Conservation (phyloP, 1,140 invertebrate species). For the Rhopalosiphum maidis region DNA sequence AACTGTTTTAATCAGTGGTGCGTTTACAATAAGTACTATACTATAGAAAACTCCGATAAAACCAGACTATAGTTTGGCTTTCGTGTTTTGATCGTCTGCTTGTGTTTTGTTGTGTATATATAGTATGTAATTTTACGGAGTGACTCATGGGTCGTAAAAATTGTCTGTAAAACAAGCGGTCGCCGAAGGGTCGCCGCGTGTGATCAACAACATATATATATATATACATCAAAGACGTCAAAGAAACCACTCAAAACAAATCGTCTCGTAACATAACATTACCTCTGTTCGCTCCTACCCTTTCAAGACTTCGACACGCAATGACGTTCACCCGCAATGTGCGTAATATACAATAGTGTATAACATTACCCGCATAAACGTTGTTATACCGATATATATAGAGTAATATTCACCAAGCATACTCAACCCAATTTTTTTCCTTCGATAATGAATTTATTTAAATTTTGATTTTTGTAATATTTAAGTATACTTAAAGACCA, state of each 20-base stretch:
- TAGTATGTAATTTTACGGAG: not conserved
- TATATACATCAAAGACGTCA: not conserved
- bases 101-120: not conserved
- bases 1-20: constrained; percentile 18
- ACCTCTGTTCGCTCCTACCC: not conserved
- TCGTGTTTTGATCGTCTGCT: not conserved
- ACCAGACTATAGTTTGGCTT: not conserved
- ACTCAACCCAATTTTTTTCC: not conserved
- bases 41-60: not conserved
- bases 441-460: not conserved
- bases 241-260: constrained; percentile 5
- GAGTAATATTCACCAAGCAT: not conserved
- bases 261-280: not conserved
- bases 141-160: not conserved
- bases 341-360: not conserved
- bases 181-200: not conserved
- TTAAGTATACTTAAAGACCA: not conserved
- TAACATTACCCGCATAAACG: not conserved
- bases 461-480: not conserved
- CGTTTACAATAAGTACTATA: not conserved
- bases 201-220: not conserved
- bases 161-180: not conserved
- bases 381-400: not conserved
- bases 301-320: not conserved
- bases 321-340: not conserved